Base-by-base conservation (phyloP, 2,113 vertebrate species). In the Arenaria interpres region DNA sequence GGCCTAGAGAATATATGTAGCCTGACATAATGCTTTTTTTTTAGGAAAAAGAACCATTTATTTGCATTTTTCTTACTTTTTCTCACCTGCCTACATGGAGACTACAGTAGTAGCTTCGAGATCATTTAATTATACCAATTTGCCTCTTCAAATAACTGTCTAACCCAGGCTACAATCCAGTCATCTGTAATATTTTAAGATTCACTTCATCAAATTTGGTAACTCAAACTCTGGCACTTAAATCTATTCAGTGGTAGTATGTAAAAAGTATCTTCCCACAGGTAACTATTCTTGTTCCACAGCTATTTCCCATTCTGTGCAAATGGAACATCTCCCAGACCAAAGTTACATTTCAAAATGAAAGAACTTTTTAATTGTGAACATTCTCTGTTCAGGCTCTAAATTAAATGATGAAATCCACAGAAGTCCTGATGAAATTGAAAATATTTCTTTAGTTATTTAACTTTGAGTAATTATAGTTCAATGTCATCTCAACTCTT, bases 391-490 rank as follows among this genome's bases (percentile, higher is more conserved):
- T 64, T 83, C 74, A 91, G 32, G 24, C 5, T 89, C 19, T 68
- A 71, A 89, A 85, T 72, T 46, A 89, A 89, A 68, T 73, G 0
- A 60, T 32, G 33, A 90, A 76, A 80, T 33, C 27, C 46, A 50
- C 10, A 77, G 37, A 96, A 93, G 85, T 80, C 35, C 14, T 83
- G n/a, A 88, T 46, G 54, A 93, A 95, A 59, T 18, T 54, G 32
- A 84, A 89, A 95, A 83, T 77, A 94, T 50, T 88, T 91, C 30
- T 76, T 73, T 46, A 54, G 25, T 73, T 96, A 89, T 89, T 85
- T 82, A 91, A 83, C 17, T 85, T 92, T 54, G 39, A 73, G 22
- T 37, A 89, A 74, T 93, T 85, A 69, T 57, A 87, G 45, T 41
- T 93, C 80, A 85, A 66, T 85, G 73, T 73, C 67, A 81, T 88